These are phyloP conservation scores for Gymnopithys bicolor DNA, from an alignment of 2,797 vertebrate species.

Conservation along the genomic window DNA sequence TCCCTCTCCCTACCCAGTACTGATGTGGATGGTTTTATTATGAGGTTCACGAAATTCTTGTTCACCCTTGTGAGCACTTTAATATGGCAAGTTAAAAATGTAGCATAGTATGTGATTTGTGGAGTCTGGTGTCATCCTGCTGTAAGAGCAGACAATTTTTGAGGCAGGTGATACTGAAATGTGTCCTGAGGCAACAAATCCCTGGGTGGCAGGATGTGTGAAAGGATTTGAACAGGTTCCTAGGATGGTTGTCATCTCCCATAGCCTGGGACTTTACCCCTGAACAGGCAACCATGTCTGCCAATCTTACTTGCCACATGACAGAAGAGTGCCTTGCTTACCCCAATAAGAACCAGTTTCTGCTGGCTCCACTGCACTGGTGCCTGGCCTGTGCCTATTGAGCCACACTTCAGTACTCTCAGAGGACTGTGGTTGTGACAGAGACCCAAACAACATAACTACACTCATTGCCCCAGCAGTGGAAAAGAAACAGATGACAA, in stretches of 20 bases:
- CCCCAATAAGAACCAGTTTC: neutral
- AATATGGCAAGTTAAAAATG: neutral
- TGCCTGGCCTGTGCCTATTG: neutral
- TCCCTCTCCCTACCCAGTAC: neutral
- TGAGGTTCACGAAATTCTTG: neutral
- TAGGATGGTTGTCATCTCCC: neutral
- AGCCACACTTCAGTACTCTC: neutral
- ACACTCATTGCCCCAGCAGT: neutral
- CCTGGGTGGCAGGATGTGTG: neutral
- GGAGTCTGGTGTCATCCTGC: neutral
- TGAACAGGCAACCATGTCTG: neutral
- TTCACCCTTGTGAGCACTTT: neutral
- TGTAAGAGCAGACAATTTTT: neutral
- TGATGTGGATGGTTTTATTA: neutral
- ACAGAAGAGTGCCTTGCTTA: neutral
- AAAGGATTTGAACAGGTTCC: neutral
- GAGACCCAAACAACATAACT: neutral
- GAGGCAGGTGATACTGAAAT: neutral
- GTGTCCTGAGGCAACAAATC: neutral
- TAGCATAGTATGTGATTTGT: neutral
- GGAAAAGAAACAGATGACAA: neutral
- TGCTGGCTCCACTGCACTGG: neutral
- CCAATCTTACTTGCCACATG: rapidly evolving
- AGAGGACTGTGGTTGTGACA: neutral
- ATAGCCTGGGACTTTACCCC: neutral